Base-by-base conservation (phyloP, 2,797 vertebrate genomes). In the Fratercula arctica region DNA sequence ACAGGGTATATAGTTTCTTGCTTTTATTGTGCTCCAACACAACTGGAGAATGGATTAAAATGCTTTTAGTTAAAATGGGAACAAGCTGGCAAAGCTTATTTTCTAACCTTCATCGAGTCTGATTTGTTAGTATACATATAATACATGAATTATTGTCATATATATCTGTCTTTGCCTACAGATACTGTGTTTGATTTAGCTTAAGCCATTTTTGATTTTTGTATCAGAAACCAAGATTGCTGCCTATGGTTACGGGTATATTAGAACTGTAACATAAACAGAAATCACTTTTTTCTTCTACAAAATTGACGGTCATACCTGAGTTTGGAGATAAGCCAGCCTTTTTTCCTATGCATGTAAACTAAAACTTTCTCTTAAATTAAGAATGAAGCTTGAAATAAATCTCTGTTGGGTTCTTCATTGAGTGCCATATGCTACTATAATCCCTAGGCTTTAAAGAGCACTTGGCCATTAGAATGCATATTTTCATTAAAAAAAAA, bases 311-410 rank as follows among this genome's bases (percentile, higher is more conserved):
- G 37, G 3, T 33, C 20, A 20, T 33, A 35, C 12, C 23, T 26
- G 23, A 31, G 5, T 59, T 56, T 54, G 15, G 57, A 81, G 41
- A 39, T n/a, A 70, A 53, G 8, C 1, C 10, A 80, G 11, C 8
- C 19, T 41, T 50, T 64, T 68, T 51, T 31, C 14, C 14, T 41
- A 2, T 39, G 19, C 2, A 3, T 26, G 7, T 48, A 41, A 57
- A 45, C 9, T 21, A 33, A 56, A 81, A 69, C 9, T 9, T 78
- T 39, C 20, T 90, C 19, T 63, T 63, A 39, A 76, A 73, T 5
- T 4, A 78, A 73, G 53, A 39, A 19, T 41, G 17, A 51, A 73
- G 4, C 0, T 0, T 23, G 19, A n/a, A 39, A 8, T 51, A 69
- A 85, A 57, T 68, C 20, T 82, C 37, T 33, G 10, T 53, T 67